Base-by-base conservation (phyloP, 2,888 invertebrate genomes). In the Dilophus febrilis region DNA sequence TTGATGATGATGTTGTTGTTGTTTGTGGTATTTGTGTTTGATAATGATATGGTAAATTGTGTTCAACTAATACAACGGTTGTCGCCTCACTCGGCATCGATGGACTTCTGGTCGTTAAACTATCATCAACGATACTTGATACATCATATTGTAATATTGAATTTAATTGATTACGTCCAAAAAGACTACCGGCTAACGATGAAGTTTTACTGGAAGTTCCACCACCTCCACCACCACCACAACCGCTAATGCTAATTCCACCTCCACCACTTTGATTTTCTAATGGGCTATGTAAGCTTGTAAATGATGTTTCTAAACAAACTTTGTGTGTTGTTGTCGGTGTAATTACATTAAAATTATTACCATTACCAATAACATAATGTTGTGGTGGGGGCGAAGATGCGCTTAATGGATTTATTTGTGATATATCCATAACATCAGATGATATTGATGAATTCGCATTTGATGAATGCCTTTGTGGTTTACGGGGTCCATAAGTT, bases 401-500 rank as follows among this genome's bases (percentile, higher is more conserved):
- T n/a, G n/a, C n/a, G 35, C 18, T 22, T 31, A n/a, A 10, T 18
- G 38, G n/a, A 34, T 26, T 35, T 8, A 26, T 22, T 19, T 48
- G 53, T 34, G 49, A 48, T 31, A 47, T 46, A 37, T 54, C 53
- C 27, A 48, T 48, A 45, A 53, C 47, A 33, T 61, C 58, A 41
- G 59, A 56, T 37, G 65, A 59, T 38, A 55, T 48, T 19, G 58
- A 61, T 38, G 61, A 59, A 47, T 57, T 62, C 47, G 61, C 64
- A 51, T 59, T 60, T 26, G 60, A 57, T 44, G 59, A 56, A 53
- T 64, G 53, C 35, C 80, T 68, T 55, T 78, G 78, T 11, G 84
- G 84, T 59, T 84, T 85, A 44, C 77, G 72, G 46, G 84, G 83
- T 37, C 84, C 84, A 57, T 78, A 70, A 51, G 79, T 73, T 46